A percentile compares a stretch with the other conserved stretches of the same genome.
Conservation (phyloP, 2,888 invertebrate genomes). For the Drosophila aldrichi region DNA sequence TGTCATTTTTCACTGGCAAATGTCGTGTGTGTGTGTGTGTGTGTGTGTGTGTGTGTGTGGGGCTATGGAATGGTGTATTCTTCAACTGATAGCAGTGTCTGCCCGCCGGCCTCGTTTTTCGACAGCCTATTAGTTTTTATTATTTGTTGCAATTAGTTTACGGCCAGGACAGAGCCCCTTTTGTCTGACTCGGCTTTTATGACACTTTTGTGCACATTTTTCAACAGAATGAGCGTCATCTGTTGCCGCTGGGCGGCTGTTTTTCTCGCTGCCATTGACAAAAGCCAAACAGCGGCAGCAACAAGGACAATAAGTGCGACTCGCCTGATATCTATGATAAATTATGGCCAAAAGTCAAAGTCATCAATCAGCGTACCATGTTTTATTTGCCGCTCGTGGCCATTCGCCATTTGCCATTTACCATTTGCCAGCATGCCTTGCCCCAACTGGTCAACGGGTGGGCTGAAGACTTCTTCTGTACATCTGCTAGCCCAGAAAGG, state of each 20-base stretch:
- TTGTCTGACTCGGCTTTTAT: conserved; percentile 58
- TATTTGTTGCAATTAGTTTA: conserved; percentile 80
- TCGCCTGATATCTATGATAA: conserved; percentile 74
- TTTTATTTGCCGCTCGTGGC: conserved; percentile 75
- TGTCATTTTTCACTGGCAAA: conserved; percentile 74
- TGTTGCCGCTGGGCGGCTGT: conserved; percentile 64
- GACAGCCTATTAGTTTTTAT: conserved; percentile 83
- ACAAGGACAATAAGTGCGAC: conserved; percentile 42
- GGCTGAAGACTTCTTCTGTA: background rate
- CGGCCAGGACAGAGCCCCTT: conserved; percentile 43
- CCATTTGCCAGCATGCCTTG: conserved; percentile 13
- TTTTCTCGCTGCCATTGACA: conserved; percentile 58
- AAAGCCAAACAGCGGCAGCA: conserved; percentile 39
- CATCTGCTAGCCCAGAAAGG: conserved; percentile 54
- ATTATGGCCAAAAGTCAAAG: conserved; percentile 81
- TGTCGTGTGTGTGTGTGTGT: background rate
- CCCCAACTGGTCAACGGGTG: background rate
- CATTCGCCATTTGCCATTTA: conserved; percentile 64
- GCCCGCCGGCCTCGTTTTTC: conserved; percentile 55
- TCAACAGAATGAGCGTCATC: conserved; percentile 78
- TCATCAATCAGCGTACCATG: conserved; percentile 77
- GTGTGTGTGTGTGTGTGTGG: background rate
- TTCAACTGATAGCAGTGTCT: conserved; percentile 22
- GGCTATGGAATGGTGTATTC: background rate
- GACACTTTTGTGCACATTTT: conserved; percentile 77